A percentile compares a stretch with the other conserved stretches of the same genome.
phyloP scores from a whole-genome alignment of 2,888 invertebrate species.

The Microplitis manilae region DNA sequence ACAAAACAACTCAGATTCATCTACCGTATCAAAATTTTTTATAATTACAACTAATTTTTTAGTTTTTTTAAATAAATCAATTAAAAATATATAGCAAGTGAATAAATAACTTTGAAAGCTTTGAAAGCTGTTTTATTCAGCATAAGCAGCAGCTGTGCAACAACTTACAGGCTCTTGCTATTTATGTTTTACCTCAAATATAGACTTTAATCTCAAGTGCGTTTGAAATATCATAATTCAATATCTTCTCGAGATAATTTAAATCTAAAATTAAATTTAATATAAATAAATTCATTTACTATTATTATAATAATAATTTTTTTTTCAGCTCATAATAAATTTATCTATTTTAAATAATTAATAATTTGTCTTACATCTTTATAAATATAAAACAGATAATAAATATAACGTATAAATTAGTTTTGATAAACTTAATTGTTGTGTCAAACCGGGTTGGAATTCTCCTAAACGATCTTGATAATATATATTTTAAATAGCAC shows the following conservation, averaged over 20 bases:
- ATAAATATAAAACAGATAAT: too few relatives aligned
- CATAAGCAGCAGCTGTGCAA: constrained; percentile 45
- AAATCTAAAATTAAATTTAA: not conserved
- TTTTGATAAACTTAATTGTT: too few relatives aligned
- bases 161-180: constrained; percentile 47
- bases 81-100: constrained; percentile 49
- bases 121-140: constrained; percentile 21
- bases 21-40: constrained; percentile 11
- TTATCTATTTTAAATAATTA: not conserved
- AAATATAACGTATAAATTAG: too few relatives aligned
- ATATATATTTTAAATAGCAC: too few relatives aligned
- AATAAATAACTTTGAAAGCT: constrained; percentile 61
- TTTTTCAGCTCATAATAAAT: not conserved
- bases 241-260: not conserved
- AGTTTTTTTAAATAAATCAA: not conserved
- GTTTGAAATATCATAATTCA: constrained; percentile 38
- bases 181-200: constrained; percentile 54
- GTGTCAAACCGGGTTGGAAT: too few relatives aligned
- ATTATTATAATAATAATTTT: not conserved
- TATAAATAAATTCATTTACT: not conserved
- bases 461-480: too few relatives aligned
- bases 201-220: constrained; percentile 37
- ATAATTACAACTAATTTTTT: constrained; percentile 8
- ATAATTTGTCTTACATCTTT: too few relatives aligned
- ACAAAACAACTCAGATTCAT: constrained; percentile 27